phyloP scores from a whole-genome alignment of 2,797 vertebrate species.

The Rallus crepitans region DNA sequence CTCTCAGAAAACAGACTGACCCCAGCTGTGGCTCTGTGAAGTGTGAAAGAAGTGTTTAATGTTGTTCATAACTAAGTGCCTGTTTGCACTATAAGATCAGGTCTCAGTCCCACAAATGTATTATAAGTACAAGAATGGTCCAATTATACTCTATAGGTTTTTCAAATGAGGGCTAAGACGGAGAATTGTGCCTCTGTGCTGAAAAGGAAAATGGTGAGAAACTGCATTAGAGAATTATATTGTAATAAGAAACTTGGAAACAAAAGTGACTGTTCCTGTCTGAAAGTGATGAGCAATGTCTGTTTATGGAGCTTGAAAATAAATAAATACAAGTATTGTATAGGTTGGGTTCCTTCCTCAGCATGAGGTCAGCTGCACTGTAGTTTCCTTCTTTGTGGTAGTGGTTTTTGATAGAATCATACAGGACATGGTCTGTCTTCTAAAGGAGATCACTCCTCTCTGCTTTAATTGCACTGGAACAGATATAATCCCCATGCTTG shows the following conservation, averaged over 20 bases:
- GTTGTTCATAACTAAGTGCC: rapidly evolving
- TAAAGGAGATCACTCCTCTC: neutral
- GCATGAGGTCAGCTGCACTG: neutral
- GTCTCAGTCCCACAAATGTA: neutral
- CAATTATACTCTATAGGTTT: rapidly evolving
- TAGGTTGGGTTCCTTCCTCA: neutral
- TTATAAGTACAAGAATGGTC: neutral
- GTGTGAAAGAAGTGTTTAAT: rapidly evolving
- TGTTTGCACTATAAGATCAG: neutral
- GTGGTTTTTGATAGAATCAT: neutral
- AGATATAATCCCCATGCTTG: neutral
- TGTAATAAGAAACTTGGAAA: neutral
- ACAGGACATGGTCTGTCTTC: neutral
- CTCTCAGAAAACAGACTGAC: neutral
- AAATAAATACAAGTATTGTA: neutral
- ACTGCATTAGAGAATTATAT: neutral
- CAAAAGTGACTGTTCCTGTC: neutral
- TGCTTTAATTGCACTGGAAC: neutral
- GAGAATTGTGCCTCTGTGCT: neutral
- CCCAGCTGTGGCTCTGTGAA: neutral
- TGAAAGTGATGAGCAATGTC: neutral
- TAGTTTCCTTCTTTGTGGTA: neutral
- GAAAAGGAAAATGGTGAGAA: neutral
- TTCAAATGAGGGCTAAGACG: neutral
- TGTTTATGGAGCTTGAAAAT: neutral